Evolutionary conservation across 2,797 vertebrate genomes (phyloP), one percentile per base, ranked within the genome.

Genomic region (Crenuchus spilurus): DNA sequence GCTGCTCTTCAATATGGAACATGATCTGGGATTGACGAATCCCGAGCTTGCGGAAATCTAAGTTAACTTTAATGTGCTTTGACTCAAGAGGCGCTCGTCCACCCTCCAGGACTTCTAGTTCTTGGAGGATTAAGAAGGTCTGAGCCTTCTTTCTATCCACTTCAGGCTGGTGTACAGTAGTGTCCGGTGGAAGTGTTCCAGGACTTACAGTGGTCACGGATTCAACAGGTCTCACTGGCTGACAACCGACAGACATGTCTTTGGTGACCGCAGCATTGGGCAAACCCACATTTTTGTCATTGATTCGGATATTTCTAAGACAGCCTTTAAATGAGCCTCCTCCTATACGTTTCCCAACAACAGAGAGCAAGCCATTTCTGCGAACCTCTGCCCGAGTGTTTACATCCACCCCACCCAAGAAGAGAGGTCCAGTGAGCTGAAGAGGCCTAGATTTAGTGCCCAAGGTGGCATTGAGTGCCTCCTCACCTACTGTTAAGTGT

Each of bases 251-350:
- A 60, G 93, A 93, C 82, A 97, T 66, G 69, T 97, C 95, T 85
- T 94, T 95, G 75, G 93, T 95, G 76, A 94, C 84, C 16, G 88
- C 35, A 9, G 92, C 93, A 65, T 94, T 89, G 63, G 89, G 94
- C 55, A 98, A 83, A 0, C 94, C 94, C 61, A 83, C 92, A 60
- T 78, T 93, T 79, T 90, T 87, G 16, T 85, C 85, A 79, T 94
- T 95, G 24, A 91, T 75, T 83, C 81, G 89, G 60, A 98, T 86
- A 55, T 90, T 90, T 82, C 85, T 85, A 26, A 98, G 84, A 75
- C 96, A 99, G 11, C 96, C 96, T 91, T 91, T 94, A 81, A 98
- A 96, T 11, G 96, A 97, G 11, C 87, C 86, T 78, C 90, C 88
- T 58, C 78, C 80, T 9, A 79, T 14, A 3, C 85, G 83, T 51